Evolutionary conservation across 2,888 invertebrate genomes (phyloP), one percentile per base, ranked within the genome.

Genomic region (Spodoptera picta): DNA sequence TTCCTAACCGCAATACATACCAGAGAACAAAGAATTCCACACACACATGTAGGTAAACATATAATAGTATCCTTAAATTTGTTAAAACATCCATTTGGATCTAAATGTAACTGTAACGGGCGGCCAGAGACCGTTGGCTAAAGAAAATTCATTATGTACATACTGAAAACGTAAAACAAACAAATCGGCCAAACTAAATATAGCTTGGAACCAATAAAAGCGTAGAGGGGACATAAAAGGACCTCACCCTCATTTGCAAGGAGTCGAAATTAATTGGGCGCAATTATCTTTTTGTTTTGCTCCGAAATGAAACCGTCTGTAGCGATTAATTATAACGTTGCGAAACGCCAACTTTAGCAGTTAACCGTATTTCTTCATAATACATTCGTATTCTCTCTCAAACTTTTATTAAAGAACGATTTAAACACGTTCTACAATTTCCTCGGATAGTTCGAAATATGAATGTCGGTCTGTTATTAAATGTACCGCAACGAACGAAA

Each of bases 201-300:
- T 86, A 74, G 82, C 77, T 74, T 70, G 77, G 77, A 87, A 86
- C 89, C 89, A 90, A 92, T 90, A 91, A 89, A 89, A 80, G 85
- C 86, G 71, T 73, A 67, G 79, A 75, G 73, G 65, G 79, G 72
- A 80, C 83, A 83, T 83, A 83, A 84, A 86, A 81, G 81, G 84
- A 87, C 84, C 83, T 79, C 82, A 72, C 87, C 85, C 90, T 85
- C 87, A 90, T 91, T 92, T 91, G 86, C 87, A 90, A 91, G 87
- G 86, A 92, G 89, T 83, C 83, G 60, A 89, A 92, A 94, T 93
- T 93, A 93, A 94, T 94, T 92, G 91, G 86, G 76, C 82, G 83
- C 88, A 90, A 93, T 92, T 92, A 93, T 92, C 92, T 91, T 93
- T 93, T 92, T 92, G 92, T 92, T 91, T 88, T 84, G 82, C 79